Percentiles rank a stretch among this genome's conserved stretches.
phyloP scores from a whole-genome alignment of 2,888 invertebrate species.

The Eurytoma adleriae region DNA sequence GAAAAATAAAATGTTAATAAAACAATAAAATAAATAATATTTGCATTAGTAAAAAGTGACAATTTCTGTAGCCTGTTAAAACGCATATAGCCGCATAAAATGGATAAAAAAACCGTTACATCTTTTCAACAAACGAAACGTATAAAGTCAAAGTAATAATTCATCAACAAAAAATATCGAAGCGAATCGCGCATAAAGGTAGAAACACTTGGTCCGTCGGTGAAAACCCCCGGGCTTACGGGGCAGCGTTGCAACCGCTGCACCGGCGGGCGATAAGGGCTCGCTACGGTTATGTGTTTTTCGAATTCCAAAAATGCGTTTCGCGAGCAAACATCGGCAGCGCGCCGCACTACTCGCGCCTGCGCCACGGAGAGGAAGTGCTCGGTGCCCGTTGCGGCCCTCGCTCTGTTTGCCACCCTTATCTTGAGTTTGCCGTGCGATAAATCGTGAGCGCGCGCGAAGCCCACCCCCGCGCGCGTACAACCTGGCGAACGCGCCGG shows the following conservation, averaged over 20 bases:
- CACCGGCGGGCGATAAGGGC: conserved; percentile 9
- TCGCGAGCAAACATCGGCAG: conserved; percentile 29
- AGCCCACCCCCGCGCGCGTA: conserved; percentile 25
- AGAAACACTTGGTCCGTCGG: no score
- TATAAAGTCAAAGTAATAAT: no score
- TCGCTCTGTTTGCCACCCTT: conserved; percentile 71
- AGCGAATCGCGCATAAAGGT: no score
- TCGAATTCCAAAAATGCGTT: conserved; percentile 36
- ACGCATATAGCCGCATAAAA: no score
- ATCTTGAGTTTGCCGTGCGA: conserved; percentile 74
- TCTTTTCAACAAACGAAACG: no score
- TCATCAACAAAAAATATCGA: no score
- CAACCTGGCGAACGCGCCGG: neutral
- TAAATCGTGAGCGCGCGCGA: conserved; percentile 60
- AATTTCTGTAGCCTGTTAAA: no score
- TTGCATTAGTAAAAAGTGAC: no score
- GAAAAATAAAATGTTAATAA: conserved; percentile 16
- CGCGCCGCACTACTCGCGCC: conserved; percentile 17
- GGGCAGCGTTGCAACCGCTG: neutral
- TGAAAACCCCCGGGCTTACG: no score
- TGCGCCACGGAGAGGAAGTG: conserved; percentile 26
- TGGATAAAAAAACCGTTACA: no score
- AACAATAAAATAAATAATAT: neutral
- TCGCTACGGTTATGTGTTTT: neutral
- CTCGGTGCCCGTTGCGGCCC: conserved; percentile 64